These are phyloP conservation scores for Thermophis baileyi DNA, from an alignment of 2,113 vertebrate genomes.

Conservation along the genomic window DNA sequence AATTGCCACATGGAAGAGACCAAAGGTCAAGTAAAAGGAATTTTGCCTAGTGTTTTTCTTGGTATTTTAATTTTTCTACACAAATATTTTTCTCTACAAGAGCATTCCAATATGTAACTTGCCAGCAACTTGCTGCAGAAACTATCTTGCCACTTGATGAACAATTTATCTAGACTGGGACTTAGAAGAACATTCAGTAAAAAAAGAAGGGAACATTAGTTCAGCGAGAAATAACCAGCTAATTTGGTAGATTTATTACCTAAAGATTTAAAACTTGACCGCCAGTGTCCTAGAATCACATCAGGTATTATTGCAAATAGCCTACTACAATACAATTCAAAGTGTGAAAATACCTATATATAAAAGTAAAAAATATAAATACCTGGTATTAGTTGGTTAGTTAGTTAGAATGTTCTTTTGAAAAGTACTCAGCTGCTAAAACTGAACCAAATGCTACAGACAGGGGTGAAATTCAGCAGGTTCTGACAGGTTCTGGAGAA, in stretches of 20 bases:
- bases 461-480: too few species aligned
- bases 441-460: not conserved
- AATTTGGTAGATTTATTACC: not conserved
- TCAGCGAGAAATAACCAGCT: not conserved
- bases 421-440: not conserved
- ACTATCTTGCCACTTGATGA: not conserved
- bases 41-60: not conserved
- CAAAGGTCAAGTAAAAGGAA: not conserved
- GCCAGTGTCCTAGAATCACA: not conserved
- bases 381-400: not conserved
- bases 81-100: not conserved
- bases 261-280: not conserved
- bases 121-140: not conserved
- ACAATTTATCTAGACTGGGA: not conserved
- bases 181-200: not conserved
- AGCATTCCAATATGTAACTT: not conserved
- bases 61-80: not conserved
- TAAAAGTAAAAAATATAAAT: not conserved
- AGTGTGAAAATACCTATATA: not conserved
- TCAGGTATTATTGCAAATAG: conserved; percentile 18
- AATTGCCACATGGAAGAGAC: not conserved
- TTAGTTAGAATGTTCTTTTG: not conserved
- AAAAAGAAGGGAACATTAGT: not conserved
- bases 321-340: not conserved
- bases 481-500: too few species aligned